Conservation (phyloP, 2,888 invertebrate species). For the Yponomeuta plumbellus region DNA sequence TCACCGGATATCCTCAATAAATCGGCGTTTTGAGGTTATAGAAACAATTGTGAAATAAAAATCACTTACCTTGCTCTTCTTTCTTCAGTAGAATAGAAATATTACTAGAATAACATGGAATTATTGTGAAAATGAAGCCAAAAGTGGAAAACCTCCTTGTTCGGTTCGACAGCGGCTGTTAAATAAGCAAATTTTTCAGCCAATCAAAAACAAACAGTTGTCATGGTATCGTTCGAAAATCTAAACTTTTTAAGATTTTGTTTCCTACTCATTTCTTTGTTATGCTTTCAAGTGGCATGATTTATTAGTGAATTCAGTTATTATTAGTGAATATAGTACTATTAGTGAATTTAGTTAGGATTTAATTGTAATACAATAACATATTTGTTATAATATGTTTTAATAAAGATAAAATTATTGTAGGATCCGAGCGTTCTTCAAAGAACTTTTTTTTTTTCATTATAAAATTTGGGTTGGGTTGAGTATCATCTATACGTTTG, state of each 20-base stretch:
- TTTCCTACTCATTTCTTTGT: too few relatives aligned
- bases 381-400: too few relatives aligned
- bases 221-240: conserved; percentile 27
- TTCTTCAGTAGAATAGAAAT: conserved; percentile 15
- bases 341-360: too few relatives aligned
- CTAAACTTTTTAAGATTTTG: conserved; percentile 4
- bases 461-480: too few relatives aligned
- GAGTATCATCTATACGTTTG: too few relatives aligned
- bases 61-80: conserved; percentile 24
- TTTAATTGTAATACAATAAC: too few relatives aligned
- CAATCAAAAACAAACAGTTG: conserved; percentile 73
- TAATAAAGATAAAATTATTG: too few relatives aligned
- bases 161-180: conserved; percentile 18
- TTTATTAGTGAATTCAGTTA: too few relatives aligned
- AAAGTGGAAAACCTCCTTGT: not conserved
- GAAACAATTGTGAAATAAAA: not conserved
- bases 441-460: too few relatives aligned
- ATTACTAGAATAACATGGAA: conserved; percentile 22
- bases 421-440: too few relatives aligned
- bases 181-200: conserved; percentile 36
- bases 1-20: conserved; percentile 62
- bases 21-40: not conserved
- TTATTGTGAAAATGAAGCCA: conserved; percentile 19
- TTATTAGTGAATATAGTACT: too few relatives aligned
- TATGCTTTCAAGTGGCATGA: too few relatives aligned